Conservation (phyloP, 2,797 vertebrate species). For the Dendrocincla fuliginosa region DNA sequence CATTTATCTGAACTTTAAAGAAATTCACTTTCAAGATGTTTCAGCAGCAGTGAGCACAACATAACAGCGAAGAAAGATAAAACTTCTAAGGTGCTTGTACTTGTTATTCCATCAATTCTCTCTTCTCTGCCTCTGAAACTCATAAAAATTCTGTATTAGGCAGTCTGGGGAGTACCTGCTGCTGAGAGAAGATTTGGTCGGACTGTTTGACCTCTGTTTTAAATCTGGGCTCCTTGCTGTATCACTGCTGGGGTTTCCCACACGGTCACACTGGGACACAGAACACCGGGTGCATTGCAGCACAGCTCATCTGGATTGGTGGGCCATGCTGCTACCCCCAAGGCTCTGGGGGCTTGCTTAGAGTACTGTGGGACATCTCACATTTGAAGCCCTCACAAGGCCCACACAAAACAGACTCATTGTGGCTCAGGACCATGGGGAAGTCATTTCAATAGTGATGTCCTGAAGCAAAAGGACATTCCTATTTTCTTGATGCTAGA, state of each 20-base stretch:
- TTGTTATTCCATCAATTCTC: background rate
- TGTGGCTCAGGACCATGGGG: background rate
- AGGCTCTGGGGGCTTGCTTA: background rate
- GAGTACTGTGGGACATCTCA: background rate
- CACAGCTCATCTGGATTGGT: fast-evolving
- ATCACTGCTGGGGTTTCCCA: background rate
- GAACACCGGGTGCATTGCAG: background rate
- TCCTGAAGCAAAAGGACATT: background rate
- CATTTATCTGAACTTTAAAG: background rate
- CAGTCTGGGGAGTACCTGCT: background rate
- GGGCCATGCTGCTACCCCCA: fast-evolving
- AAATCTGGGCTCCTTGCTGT: fast-evolving
- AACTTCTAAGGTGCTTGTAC: background rate
- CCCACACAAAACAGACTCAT: background rate
- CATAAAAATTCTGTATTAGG: background rate
- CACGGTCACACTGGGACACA: fast-evolving
- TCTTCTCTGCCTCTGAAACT: background rate
- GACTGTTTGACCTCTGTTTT: background rate
- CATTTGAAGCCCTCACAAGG: background rate
- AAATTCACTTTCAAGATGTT: background rate
- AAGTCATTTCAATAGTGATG: fast-evolving
- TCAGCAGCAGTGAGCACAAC: background rate
- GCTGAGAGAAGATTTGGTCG: background rate
- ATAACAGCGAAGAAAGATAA: background rate
- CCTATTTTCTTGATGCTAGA: background rate